Evolutionary conservation across 2,888 invertebrate species (phyloP).

Genomic region (Ormyrus labotus): DNA sequence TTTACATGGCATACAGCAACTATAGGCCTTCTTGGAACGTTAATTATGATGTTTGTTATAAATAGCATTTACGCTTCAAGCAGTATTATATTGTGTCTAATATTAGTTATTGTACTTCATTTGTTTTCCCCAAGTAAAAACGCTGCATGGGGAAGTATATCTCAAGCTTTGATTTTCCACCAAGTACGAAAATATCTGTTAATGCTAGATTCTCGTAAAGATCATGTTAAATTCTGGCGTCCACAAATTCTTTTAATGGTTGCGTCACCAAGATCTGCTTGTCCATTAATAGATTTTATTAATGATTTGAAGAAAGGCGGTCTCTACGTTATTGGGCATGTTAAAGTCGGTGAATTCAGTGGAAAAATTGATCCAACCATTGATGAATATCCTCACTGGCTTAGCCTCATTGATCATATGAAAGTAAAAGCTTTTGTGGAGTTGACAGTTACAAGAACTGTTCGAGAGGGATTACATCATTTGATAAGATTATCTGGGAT

Average conservation of each 20-base stretch:
- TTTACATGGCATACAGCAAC: constrained; percentile 97
- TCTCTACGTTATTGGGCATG: constrained; percentile 91
- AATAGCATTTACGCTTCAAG: constrained; percentile 93
- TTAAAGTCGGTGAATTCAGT: constrained; percentile 81
- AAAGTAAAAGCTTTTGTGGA: constrained; percentile 98
- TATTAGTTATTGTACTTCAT: constrained; percentile 92
- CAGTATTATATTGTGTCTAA: constrained; percentile 89
- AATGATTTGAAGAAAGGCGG: constrained; percentile 98
- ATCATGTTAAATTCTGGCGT: constrained; percentile 99
- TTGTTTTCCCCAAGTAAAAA: constrained; percentile 89
- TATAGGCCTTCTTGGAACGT: constrained; percentile 89
- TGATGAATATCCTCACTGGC: constrained; percentile 91
- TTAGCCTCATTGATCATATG: constrained; percentile 95
- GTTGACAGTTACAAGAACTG: constrained; percentile 89
- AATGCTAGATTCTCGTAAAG: constrained; percentile 95
- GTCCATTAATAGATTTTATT: constrained; percentile 96
- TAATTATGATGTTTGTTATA: constrained; percentile 96
- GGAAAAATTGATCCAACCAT: constrained; percentile 82
- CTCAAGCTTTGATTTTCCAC: constrained; percentile 99
- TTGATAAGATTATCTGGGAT: constrained; percentile 93
- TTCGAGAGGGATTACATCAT: constrained; percentile 95
- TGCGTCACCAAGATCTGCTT: constrained; percentile 91
- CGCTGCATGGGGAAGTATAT: constrained; percentile 96
- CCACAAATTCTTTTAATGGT: constrained; percentile 97
- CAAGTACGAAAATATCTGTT: constrained; percentile 96